Percentiles rank a stretch among this genome's conserved stretches.
phyloP scores from a whole-genome alignment of 2,888 invertebrate species.

The Chironomus riparius region DNA sequence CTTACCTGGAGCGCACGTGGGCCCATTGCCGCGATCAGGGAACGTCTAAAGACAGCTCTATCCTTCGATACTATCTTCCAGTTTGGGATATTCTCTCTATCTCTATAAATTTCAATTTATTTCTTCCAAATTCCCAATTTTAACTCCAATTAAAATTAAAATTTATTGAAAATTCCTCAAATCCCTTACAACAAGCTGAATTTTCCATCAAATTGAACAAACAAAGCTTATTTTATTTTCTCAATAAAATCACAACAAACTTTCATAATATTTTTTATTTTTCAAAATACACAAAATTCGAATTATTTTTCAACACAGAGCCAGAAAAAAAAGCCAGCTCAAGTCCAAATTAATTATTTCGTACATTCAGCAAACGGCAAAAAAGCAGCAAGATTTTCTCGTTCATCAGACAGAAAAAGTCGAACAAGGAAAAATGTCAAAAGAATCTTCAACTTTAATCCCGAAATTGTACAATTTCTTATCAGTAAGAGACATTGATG shows the following conservation, averaged over 20 bases:
- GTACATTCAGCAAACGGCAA: too few species aligned
- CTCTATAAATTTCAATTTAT: too few species aligned
- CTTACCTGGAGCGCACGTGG: too few species aligned
- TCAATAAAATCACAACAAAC: background rate
- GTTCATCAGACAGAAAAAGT: background rate
- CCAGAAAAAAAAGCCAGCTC: background rate
- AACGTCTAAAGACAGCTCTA: too few species aligned
- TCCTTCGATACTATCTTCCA: too few species aligned
- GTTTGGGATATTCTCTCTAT: too few species aligned
- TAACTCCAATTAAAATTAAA: too few species aligned
- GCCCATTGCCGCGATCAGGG: too few species aligned
- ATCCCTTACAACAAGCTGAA: too few species aligned
- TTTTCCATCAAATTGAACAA: background rate
- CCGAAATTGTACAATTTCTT: conserved; percentile 9
- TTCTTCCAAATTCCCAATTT: too few species aligned
- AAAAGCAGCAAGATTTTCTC: background rate
- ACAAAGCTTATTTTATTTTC: background rate
- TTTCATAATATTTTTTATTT: background rate
- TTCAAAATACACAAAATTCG: background rate
- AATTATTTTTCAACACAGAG: background rate
- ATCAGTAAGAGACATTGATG: conserved; percentile 15
- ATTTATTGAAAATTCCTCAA: too few species aligned
- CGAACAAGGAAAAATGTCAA: background rate
- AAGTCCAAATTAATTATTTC: too few species aligned
- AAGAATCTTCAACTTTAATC: background rate